These are phyloP conservation scores for Metopia argyrocephala DNA, from an alignment of 2,888 invertebrate genomes.

Conservation along the genomic window DNA sequence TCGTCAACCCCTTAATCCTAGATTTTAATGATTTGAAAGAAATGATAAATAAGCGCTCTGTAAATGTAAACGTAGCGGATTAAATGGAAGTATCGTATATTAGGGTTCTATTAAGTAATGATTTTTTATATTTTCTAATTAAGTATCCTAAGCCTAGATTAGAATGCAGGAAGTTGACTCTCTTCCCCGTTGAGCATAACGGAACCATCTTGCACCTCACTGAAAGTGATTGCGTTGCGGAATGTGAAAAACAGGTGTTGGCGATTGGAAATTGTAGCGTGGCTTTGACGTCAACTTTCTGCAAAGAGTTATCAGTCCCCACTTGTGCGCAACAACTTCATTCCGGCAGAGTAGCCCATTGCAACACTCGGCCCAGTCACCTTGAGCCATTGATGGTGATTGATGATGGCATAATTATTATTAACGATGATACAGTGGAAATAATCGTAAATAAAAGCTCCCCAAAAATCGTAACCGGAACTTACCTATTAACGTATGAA, in stretches of 20 bases:
- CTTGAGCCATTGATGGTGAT: not conserved
- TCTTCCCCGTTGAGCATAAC: conserved; percentile 56
- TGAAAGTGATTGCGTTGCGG: conserved; percentile 48
- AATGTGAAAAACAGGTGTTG: conserved; percentile 49
- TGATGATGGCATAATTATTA: conserved; percentile 14
- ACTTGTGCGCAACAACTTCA: conserved; percentile 22
- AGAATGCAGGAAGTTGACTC: conserved; percentile 55
- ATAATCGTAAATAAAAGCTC: conserved; percentile 4
- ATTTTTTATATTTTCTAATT: conserved; percentile 58
- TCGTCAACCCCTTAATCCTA: conserved; percentile 53
- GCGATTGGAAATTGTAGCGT: conserved; percentile 48
- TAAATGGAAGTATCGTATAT: conserved; percentile 57
- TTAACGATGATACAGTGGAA: not conserved
- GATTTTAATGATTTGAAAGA: conserved; percentile 53
- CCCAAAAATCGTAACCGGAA: not conserved
- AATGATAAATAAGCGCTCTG: conserved; percentile 53
- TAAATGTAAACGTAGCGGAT: conserved; percentile 54
- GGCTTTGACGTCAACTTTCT: conserved; percentile 54
- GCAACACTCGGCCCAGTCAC: conserved; percentile 10
- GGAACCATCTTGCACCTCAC: conserved; percentile 50
- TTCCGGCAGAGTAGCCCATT: conserved; percentile 8
- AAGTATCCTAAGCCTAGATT: conserved; percentile 56
- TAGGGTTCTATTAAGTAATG: conserved; percentile 52
- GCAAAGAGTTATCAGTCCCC: conserved; percentile 22
- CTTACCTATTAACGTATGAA: conserved; percentile 42